phyloP scores from a whole-genome alignment of 2,113 vertebrate species.

The Bufo gargarizans region DNA sequence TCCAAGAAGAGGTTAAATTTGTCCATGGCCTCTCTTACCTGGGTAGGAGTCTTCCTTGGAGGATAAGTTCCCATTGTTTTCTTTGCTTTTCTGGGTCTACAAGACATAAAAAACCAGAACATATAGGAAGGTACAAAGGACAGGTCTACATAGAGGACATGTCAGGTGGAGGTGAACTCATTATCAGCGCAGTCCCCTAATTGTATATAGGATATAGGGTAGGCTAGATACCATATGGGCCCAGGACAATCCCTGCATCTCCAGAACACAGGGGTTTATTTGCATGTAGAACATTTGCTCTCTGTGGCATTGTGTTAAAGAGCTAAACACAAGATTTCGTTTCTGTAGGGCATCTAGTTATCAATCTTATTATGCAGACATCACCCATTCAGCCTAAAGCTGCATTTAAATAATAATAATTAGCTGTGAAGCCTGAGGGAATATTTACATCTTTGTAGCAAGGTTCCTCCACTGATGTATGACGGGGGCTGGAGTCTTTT shows the following conservation, averaged over 20 bases:
- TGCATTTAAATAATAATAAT: conserved; percentile 83
- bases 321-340: conserved; percentile 82
- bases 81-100: conserved; percentile 52
- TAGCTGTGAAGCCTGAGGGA: conserved; percentile 76
- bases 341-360: conserved; percentile 76
- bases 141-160: not conserved
- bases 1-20: no score
- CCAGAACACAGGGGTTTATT: conserved; percentile 9
- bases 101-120: conserved; percentile 25
- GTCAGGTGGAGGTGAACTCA: not conserved
- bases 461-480: conserved; percentile 82
- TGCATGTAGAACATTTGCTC: conserved; percentile 55
- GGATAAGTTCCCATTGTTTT: conserved; percentile 26
- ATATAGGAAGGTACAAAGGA: not conserved
- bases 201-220: not conserved
- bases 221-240: conserved; percentile 17
- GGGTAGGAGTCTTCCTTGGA: conserved; percentile 46
- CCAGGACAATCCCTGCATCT: not conserved
- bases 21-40: conserved; percentile 9
- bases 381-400: conserved; percentile 75
- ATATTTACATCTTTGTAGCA: conserved; percentile 97
- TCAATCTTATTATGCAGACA: conserved; percentile 80
- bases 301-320: conserved; percentile 72
- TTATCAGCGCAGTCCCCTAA: not conserved
- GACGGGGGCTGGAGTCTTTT: conserved; percentile 75